These are phyloP conservation scores for Planococcus citri DNA, from an alignment of 1,140 invertebrate genomes.

Conservation along the genomic window DNA sequence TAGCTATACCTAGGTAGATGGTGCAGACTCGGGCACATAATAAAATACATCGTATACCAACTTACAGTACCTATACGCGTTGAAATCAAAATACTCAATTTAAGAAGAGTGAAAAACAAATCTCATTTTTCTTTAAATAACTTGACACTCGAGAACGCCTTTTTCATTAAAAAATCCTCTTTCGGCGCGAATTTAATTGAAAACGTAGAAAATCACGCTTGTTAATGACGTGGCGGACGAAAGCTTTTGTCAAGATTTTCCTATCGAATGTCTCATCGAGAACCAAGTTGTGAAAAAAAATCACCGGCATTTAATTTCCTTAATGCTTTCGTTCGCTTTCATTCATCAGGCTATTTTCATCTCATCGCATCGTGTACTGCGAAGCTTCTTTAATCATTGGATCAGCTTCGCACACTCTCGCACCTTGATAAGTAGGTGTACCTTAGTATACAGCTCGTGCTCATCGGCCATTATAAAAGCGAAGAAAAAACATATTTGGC, in stretches of 20 bases:
- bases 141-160: background rate
- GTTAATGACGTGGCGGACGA: background rate
- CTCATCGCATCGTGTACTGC: background rate
- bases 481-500: too few species aligned
- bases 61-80: too few species aligned
- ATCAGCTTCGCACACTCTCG: too few species aligned
- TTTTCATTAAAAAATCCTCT: background rate
- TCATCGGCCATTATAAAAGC: too few species aligned
- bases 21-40: too few species aligned
- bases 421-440: too few species aligned
- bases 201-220: background rate
- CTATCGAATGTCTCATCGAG: background rate
- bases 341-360: background rate
- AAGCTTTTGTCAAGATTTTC: conserved; percentile 1
- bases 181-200: background rate
- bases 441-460: too few species aligned
- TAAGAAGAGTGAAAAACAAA: background rate
- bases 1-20: too few species aligned
- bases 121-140: background rate
- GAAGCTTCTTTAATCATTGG: too few species aligned
- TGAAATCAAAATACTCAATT: background rate
- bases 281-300: background rate
- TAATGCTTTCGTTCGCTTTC: background rate
- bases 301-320: background rate
- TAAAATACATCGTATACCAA: too few species aligned